Conservation (phyloP, 1,140 invertebrate species). For the Aleiodes sp. region DNA sequence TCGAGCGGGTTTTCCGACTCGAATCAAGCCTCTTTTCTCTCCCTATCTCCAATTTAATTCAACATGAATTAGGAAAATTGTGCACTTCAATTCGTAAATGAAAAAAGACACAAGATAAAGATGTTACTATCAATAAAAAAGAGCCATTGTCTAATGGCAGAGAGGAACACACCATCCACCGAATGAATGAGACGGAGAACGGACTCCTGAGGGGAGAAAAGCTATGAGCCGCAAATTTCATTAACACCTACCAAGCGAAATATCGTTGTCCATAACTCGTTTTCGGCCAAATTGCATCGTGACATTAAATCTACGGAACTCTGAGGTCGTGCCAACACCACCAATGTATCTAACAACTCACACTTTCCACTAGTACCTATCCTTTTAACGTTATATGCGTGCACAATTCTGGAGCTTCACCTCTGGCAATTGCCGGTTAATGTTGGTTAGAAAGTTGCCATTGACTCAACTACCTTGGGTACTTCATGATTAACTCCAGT, state of each 20-base stretch:
- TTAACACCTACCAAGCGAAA: constrained; percentile 47
- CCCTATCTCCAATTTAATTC: no score
- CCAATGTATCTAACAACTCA: constrained; percentile 13
- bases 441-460: constrained; percentile 5
- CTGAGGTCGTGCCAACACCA: not conserved
- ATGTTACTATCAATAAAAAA: constrained; percentile 13
- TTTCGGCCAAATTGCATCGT: constrained; percentile 38
- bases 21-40: no score
- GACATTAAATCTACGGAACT: constrained; percentile 36
- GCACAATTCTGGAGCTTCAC: not conserved
- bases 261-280: constrained; percentile 47
- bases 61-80: not conserved
- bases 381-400: constrained; percentile 6
- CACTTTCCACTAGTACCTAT: not conserved
- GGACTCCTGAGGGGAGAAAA: constrained; percentile 41
- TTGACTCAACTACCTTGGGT: not conserved
- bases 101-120: not conserved
- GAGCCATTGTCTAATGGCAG: not conserved
- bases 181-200: not conserved
- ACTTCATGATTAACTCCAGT: constrained; percentile 1
- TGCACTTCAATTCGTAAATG: not conserved
- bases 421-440: not conserved
- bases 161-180: not conserved
- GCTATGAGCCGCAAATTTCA: constrained; percentile 54
- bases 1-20: no score